Base-by-base conservation (phyloP, 2,113 vertebrate species). In the Phainopepla nitens region DNA sequence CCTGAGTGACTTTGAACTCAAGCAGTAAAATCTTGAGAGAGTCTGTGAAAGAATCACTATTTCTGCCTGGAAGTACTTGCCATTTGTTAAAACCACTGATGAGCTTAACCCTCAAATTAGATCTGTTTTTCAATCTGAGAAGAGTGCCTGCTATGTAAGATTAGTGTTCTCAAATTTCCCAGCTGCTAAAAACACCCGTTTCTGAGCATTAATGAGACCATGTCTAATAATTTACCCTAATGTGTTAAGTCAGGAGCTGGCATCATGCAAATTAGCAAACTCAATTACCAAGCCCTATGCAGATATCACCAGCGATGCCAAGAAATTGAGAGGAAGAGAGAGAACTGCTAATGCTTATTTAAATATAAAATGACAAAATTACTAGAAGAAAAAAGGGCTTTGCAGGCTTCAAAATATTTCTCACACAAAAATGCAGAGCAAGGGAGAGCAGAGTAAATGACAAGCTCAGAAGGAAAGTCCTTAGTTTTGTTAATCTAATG, bases 291-390 rank as follows among this genome's bases (percentile, higher is more conserved):
- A 86, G 41, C 35, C 33, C 39, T 73, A 2, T 77, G 47, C 47
- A 68, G 68, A 50, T 73, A 88, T 36, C 54, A 85, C 15, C 39
- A 70, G 41, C 86, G 75, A 71, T 64, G 57, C 39, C 51, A 81
- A 70, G 44, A 92, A 83, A 71, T 44, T 0, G 5, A 4, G 9
- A 77, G 15, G 49, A 85, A 91, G 17, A 96, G 13, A 16, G 28
- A 93, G 23, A 90, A 51, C 35, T 57, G 66, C 15, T 79, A 54
- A 80, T 86, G 23, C 62, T 95, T 92, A 56, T 71, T 82, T 82
- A 91, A 95, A 82, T 47, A 85, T 62, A 88, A 94, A 90, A 82
- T n/a, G 11, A 91, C 50, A 82, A 65, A 51, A 79, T 72, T 90
- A n/a, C 17, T 45, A 50, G 21, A 29, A 36, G 41, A 44, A 85